phyloP scores from a whole-genome alignment of 2,797 vertebrate genomes.

The Pipistrellus pygmaeus region DNA sequence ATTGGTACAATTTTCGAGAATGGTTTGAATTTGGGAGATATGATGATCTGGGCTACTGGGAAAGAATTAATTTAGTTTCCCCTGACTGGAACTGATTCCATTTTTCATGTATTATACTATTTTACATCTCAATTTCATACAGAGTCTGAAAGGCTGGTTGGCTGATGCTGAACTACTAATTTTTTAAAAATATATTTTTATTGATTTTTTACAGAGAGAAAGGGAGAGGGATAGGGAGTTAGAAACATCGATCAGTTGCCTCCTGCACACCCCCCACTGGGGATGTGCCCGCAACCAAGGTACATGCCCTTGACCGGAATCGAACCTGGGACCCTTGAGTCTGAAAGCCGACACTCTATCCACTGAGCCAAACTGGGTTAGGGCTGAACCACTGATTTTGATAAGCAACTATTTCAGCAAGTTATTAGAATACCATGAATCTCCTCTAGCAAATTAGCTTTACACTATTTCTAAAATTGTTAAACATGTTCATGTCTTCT shows the following conservation, averaged over 20 bases:
- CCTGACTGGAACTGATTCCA: neutral
- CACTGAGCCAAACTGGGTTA: no score
- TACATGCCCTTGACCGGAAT: no score
- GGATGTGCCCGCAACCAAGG: no score
- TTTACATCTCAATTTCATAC: neutral
- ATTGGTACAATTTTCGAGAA: neutral
- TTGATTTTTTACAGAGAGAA: no score
- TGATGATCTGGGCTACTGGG: neutral
- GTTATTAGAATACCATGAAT: neutral
- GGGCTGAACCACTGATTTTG: neutral
- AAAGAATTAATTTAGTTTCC: slow-evolving; percentile 33
- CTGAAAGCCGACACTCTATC: no score
- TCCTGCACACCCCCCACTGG: no score
- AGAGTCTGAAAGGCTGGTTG: neutral
- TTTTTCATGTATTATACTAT: neutral
- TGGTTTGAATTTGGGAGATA: slow-evolving; percentile 31
- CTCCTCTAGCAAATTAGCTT: slow-evolving; percentile 9
- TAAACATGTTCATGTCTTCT: slow-evolving; percentile 7
- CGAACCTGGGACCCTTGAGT: no score
- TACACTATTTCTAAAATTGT: neutral
- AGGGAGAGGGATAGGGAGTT: no score
- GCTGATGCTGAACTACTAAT: neutral
- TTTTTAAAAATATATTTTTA: neutral
- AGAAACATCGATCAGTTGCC: no score
- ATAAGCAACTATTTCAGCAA: slow-evolving; percentile 38